A percentile compares a stretch with the other conserved stretches of the same genome.
Evolutionary conservation across 2,888 invertebrate species (phyloP).

Genomic region (Lasius fuliginosus): DNA sequence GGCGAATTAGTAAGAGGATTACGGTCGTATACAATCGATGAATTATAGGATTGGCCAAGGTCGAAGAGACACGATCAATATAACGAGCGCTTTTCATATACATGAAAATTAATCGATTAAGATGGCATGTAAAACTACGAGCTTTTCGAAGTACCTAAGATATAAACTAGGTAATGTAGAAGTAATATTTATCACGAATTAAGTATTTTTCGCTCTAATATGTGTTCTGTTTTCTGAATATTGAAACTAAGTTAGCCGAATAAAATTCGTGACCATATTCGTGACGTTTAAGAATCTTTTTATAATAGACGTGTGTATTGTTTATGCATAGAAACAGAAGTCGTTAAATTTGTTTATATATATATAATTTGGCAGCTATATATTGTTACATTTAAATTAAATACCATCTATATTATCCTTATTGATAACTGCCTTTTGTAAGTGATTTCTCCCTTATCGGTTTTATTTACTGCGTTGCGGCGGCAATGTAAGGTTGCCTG

Average conservation of each 20-base stretch:
- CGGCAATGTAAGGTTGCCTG: slow-evolving; percentile 3
- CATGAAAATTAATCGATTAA: background rate
- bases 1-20: slow-evolving; percentile 77
- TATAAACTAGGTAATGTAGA: background rate
- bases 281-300: slow-evolving; percentile 25
- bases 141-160: slow-evolving; percentile 53
- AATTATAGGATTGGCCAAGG: slow-evolving; percentile 72
- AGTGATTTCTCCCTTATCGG: background rate
- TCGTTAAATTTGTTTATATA: background rate
- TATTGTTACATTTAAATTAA: background rate
- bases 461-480: background rate
- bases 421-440: background rate
- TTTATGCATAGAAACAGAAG: background rate
- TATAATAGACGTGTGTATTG: background rate
- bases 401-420: background rate
- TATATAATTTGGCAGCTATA: background rate
- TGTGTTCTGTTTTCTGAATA: slow-evolving; percentile 70
- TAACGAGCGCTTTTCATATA: slow-evolving; percentile 14
- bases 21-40: slow-evolving; percentile 73
- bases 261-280: slow-evolving; percentile 48
- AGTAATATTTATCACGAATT: slow-evolving; percentile 44
- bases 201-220: slow-evolving; percentile 65
- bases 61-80: slow-evolving; percentile 50
- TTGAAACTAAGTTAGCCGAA: slow-evolving; percentile 53
- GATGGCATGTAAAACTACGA: slow-evolving; percentile 40